Evolutionary conservation across 2,888 invertebrate genomes (phyloP).

Genomic region (Pristionchus entomophagus): DNA sequence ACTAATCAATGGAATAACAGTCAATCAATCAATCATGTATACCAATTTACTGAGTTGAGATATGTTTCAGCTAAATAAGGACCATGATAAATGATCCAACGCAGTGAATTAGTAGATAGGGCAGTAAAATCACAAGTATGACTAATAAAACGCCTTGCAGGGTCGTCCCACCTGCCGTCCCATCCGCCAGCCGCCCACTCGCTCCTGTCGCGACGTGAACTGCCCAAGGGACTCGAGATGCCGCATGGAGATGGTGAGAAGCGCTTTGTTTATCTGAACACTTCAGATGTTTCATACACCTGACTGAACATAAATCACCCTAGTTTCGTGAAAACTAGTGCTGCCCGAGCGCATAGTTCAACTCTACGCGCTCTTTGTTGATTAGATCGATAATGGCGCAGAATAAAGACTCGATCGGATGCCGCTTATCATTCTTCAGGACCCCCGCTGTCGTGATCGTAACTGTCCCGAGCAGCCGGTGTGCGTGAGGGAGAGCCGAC

Average conservation of each 20-base stretch:
- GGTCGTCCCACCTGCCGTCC: constrained; percentile 16
- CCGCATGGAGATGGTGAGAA: constrained; percentile 5
- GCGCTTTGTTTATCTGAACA: too few species aligned
- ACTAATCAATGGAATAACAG: background rate
- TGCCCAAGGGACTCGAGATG: constrained; percentile 13
- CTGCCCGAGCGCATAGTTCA: too few species aligned
- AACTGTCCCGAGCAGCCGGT: background rate
- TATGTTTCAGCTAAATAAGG: background rate
- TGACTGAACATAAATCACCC: too few species aligned
- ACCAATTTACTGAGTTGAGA: background rate
- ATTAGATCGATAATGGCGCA: too few species aligned
- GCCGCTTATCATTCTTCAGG: background rate
- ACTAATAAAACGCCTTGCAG: too few species aligned
- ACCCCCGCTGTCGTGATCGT: background rate
- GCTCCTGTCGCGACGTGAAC: background rate
- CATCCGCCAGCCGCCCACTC: background rate
- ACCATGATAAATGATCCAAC: background rate
- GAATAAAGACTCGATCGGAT: too few species aligned
- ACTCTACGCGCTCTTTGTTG: too few species aligned
- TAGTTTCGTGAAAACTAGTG: too few species aligned
- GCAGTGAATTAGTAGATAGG: background rate
- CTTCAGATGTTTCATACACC: too few species aligned
- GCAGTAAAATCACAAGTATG: too few species aligned
- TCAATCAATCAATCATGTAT: background rate
- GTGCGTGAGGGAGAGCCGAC: background rate